phyloP scores from a whole-genome alignment of 2,888 invertebrate species.

The Hoplodrina blanda region DNA sequence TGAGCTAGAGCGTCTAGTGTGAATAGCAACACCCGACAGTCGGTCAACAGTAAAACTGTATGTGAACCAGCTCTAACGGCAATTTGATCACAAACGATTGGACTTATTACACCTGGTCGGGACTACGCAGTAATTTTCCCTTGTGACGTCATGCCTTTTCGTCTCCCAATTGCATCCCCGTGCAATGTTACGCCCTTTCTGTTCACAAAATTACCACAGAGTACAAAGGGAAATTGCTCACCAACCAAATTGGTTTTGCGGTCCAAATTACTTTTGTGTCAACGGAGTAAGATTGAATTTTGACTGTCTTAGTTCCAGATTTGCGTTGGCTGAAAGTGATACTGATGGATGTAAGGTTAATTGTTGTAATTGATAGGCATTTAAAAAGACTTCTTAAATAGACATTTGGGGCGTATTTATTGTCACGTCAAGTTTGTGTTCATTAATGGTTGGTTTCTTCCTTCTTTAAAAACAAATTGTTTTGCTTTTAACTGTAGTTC shows the following conservation, averaged over 20 bases:
- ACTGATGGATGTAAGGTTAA: constrained; percentile 56
- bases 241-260: constrained; percentile 46
- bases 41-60: no score
- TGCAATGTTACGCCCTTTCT: constrained; percentile 53
- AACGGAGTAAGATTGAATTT: constrained; percentile 53
- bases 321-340: constrained; percentile 41
- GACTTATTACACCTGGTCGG: neutral
- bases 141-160: constrained; percentile 67
- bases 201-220: constrained; percentile 52
- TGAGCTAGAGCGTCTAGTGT: no score
- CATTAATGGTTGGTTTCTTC: constrained; percentile 14
- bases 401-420: constrained; percentile 47
- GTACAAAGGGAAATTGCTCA: constrained; percentile 52
- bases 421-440: constrained; percentile 29
- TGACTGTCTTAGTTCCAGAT: constrained; percentile 11
- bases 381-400: constrained; percentile 50
- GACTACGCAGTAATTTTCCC: constrained; percentile 70
- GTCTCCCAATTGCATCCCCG: constrained; percentile 57
- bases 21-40: no score
- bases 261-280: constrained; percentile 28
- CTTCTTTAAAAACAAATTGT: neutral
- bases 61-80: neutral
- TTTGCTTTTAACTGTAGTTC: constrained; percentile 2
- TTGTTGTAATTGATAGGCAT: constrained; percentile 60
- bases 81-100: constrained; percentile 47